A percentile compares a stretch with the other conserved stretches of the same genome.
Conservation (phyloP, 2,888 invertebrate genomes). For the Erpobdella octoculata region DNA sequence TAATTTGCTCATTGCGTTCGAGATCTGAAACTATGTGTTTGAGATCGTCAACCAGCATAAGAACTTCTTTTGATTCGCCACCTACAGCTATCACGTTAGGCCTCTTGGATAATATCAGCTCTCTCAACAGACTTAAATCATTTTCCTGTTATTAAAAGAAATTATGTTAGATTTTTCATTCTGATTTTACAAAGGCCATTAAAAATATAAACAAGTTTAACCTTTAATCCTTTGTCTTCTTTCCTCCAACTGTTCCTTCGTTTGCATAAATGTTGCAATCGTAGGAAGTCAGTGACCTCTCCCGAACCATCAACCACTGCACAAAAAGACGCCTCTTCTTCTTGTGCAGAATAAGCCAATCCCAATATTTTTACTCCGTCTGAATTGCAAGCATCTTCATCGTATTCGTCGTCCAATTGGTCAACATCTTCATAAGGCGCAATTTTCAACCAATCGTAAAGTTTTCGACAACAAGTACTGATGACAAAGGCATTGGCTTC, state of each 20-base stretch:
- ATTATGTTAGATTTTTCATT: conserved; percentile 58
- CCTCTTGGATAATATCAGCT: conserved; percentile 79
- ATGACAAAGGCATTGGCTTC: conserved; percentile 66
- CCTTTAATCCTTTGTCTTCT: conserved; percentile 58
- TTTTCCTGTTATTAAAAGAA: conserved; percentile 65
- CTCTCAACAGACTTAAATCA: conserved; percentile 64
- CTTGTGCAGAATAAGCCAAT: conserved; percentile 66
- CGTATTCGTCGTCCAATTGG: conserved; percentile 69
- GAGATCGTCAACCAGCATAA: conserved; percentile 56
- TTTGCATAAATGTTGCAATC: conserved; percentile 74
- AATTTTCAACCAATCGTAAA: conserved; percentile 83
- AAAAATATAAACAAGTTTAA: conserved; percentile 32
- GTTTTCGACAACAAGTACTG: conserved; percentile 68
- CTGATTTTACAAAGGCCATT: no score
- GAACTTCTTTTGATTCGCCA: conserved; percentile 67
- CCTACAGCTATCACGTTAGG: conserved; percentile 87
- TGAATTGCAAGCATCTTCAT: conserved; percentile 69
- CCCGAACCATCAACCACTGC: conserved; percentile 80
- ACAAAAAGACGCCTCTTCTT: conserved; percentile 70
- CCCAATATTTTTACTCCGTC: conserved; percentile 79
- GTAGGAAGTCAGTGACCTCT: conserved; percentile 80
- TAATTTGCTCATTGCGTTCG: conserved; percentile 70
- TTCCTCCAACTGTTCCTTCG: conserved; percentile 67
- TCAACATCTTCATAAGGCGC: conserved; percentile 73
- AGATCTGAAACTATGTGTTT: conserved; percentile 39